Conservation (phyloP, 1,140 invertebrate genomes). For the Achatina immaculata region DNA sequence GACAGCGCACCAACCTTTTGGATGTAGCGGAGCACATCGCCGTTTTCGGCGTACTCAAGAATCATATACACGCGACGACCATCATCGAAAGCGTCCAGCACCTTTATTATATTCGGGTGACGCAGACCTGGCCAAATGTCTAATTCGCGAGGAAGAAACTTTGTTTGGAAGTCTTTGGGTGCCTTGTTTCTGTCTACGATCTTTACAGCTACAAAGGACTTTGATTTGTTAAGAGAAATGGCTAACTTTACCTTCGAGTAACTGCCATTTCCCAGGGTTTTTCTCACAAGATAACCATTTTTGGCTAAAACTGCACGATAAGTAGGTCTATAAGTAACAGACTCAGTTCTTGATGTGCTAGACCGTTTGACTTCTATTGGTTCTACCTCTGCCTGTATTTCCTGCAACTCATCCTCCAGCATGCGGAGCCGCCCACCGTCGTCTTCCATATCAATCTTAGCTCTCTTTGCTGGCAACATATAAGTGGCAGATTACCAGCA, state of each 20-base stretch:
- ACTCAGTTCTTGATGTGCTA: slow-evolving; percentile 48
- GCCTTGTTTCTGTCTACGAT: slow-evolving; percentile 83
- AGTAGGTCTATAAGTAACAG: slow-evolving; percentile 62
- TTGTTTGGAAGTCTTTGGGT: slow-evolving; percentile 84
- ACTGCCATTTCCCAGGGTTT: slow-evolving; percentile 64
- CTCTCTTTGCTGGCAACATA: slow-evolving; percentile 60
- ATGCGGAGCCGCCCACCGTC: slow-evolving; percentile 44
- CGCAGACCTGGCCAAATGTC: slow-evolving; percentile 89
- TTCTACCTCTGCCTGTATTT: slow-evolving; percentile 63
- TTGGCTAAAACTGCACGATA: slow-evolving; percentile 64
- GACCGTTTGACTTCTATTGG: slow-evolving; percentile 53
- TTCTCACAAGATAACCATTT: slow-evolving; percentile 58
- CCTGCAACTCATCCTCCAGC: slow-evolving; percentile 56
- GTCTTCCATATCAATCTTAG: slow-evolving; percentile 51
- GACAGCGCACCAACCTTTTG: slow-evolving; percentile 66
- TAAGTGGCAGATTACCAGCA: slow-evolving; percentile 30
- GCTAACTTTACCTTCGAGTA: slow-evolving; percentile 70
- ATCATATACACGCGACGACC: slow-evolving; percentile 64
- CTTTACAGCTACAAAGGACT: slow-evolving; percentile 83
- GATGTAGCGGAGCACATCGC: slow-evolving; percentile 67
- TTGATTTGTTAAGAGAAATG: slow-evolving; percentile 49
- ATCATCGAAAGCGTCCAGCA: slow-evolving; percentile 67
- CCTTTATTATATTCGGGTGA: slow-evolving; percentile 87
- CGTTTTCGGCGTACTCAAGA: slow-evolving; percentile 65
- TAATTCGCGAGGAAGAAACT: slow-evolving; percentile 92